phyloP scores from a whole-genome alignment of 2,113 vertebrate species.

The Anas platyrhynchos region DNA sequence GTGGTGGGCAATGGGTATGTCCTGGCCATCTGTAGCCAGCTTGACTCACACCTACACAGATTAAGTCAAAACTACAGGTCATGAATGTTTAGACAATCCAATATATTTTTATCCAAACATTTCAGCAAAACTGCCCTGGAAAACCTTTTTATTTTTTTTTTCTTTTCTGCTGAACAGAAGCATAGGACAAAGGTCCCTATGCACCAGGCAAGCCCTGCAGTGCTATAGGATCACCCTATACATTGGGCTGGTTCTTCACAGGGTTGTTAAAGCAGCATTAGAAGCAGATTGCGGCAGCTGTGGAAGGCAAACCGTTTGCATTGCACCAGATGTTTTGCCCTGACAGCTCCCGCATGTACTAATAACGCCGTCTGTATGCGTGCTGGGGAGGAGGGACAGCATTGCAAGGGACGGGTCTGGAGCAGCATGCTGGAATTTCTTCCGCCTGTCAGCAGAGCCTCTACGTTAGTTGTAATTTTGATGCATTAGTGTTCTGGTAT shows the following conservation, averaged over 20 bases:
- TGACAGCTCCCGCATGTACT: conserved; percentile 21
- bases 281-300: conserved; percentile 36
- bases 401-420: neutral
- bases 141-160: neutral
- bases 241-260: neutral
- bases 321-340: conserved; percentile 28
- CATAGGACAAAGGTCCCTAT: neutral
- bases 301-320: neutral
- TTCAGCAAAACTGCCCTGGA: neutral
- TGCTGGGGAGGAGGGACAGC: neutral
- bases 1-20: neutral
- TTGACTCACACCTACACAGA: neutral
- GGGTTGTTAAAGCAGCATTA: neutral
- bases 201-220: neutral
- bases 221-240: neutral
- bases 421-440: neutral
- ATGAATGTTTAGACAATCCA: neutral
- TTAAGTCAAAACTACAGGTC: neutral
- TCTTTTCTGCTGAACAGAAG: neutral
- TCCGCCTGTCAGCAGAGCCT: neutral
- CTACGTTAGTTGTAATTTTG: neutral
- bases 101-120: neutral
- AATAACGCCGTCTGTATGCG: neutral
- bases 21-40: neutral
- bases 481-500: neutral